These are phyloP conservation scores for Petrocephalus zakoni DNA, from an alignment of 2,113 vertebrate genomes.

Conservation along the genomic window DNA sequence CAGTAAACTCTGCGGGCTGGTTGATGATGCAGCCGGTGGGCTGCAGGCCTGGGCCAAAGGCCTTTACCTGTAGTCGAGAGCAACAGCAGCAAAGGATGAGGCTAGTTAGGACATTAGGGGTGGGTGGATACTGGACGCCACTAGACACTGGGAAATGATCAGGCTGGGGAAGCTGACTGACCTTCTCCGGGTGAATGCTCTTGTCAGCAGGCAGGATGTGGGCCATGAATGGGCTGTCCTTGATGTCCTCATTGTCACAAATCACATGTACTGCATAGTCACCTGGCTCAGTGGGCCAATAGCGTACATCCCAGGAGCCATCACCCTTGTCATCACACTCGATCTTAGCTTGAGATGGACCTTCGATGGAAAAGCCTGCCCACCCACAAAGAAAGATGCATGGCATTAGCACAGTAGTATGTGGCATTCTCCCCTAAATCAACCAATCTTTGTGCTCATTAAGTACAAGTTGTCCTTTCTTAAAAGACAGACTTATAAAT, in stretches of 20 bases:
- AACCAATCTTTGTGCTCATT: not conserved
- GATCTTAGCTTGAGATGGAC: slow-evolving; percentile 88
- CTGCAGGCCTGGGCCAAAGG: slow-evolving; percentile 79
- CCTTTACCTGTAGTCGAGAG: slow-evolving; percentile 70
- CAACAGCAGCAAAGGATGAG: not conserved
- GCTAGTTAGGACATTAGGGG: not conserved
- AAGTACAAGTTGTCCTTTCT: not conserved
- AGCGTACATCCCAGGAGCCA: slow-evolving; percentile 86
- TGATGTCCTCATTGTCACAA: slow-evolving; percentile 90
- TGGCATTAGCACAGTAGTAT: not conserved
- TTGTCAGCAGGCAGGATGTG: slow-evolving; percentile 77
- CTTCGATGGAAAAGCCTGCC: slow-evolving; percentile 90
- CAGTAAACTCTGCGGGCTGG: slow-evolving; percentile 80
- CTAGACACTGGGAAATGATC: not conserved
- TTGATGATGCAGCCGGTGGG: slow-evolving; percentile 82
- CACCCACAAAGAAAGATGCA: not conserved
- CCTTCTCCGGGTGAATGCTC: slow-evolving; percentile 82
- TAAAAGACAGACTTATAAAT: not conserved
- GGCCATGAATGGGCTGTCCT: slow-evolving; percentile 88
- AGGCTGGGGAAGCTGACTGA: slow-evolving; percentile 32
- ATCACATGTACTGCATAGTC: slow-evolving; percentile 92
- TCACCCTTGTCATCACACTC: slow-evolving; percentile 90
- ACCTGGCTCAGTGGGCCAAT: slow-evolving; percentile 88
- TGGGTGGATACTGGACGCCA: not conserved
- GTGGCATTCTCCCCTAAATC: not conserved